Conservation (phyloP, 2,113 vertebrate genomes). For the Lycaon pictus region DNA sequence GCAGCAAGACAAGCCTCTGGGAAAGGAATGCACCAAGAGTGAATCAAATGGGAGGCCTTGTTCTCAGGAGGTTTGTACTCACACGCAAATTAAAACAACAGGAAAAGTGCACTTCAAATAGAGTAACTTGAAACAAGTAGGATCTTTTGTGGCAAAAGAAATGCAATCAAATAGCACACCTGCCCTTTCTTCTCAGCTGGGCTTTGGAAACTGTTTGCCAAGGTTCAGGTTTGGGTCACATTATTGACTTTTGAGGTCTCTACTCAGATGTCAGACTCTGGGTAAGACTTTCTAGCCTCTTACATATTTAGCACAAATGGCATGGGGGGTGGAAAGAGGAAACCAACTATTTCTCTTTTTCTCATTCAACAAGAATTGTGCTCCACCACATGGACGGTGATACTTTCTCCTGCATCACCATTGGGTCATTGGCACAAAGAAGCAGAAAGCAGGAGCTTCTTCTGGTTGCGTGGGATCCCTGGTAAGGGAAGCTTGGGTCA, state of each 20-base stretch:
- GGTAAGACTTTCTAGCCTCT: not conserved
- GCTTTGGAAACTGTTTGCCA: constrained; percentile 76
- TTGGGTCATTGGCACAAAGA: not conserved
- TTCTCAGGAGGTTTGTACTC: not conserved
- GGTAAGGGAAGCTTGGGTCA: accelerated
- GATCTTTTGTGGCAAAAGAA: constrained; percentile 65
- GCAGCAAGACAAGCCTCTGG: not conserved
- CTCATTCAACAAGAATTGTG: not conserved
- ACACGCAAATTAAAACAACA: not conserved
- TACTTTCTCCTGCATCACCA: not conserved
- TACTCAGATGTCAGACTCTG: constrained; percentile 82
- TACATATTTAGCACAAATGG: not conserved
- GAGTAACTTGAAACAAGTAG: constrained; percentile 50
- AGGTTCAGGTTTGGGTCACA: constrained; percentile 85
- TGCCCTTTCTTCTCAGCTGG: constrained; percentile 75
- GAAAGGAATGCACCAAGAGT: not conserved
- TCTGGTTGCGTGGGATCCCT: accelerated
- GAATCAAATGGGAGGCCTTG: accelerated
- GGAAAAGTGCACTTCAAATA: constrained; percentile 40
- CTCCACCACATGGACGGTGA: too few relatives aligned
- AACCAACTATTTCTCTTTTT: not conserved
- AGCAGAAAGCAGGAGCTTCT: not conserved
- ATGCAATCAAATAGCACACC: constrained; percentile 82
- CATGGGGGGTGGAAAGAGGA: not conserved
- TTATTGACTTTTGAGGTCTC: constrained; percentile 86